A percentile compares a stretch with the other conserved stretches of the same genome.
These are phyloP conservation scores for Hydriomena furcata DNA, from an alignment of 2,888 invertebrate species.

Conservation along the genomic window DNA sequence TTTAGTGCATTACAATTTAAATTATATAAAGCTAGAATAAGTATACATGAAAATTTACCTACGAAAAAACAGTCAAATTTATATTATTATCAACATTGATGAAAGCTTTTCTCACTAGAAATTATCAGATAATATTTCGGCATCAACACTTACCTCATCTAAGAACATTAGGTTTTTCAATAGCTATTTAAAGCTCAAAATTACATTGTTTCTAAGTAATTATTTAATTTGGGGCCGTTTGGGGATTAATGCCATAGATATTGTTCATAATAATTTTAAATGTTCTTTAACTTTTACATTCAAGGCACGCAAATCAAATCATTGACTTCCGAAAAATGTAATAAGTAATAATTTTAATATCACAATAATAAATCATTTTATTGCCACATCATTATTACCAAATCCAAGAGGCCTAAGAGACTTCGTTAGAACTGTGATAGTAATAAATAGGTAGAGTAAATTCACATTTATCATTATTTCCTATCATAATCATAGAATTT, in stretches of 20 bases:
- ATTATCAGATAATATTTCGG: constrained; percentile 12
- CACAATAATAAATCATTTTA: constrained; percentile 17
- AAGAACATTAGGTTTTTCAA: constrained; percentile 29
- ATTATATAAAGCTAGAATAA: constrained; percentile 25
- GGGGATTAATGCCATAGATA: constrained; percentile 16
- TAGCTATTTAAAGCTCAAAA: constrained; percentile 38
- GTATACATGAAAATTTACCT: constrained; percentile 20
- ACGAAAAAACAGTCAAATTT: constrained; percentile 25
- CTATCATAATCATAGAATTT: constrained; percentile 8
- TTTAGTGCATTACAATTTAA: constrained; percentile 23
- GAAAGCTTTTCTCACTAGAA: constrained; percentile 21
- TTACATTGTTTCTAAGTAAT: constrained; percentile 34
- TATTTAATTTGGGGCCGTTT: constrained; percentile 26
- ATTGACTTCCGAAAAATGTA: constrained; percentile 11
- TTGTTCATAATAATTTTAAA: constrained; percentile 8
- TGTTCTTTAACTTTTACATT: not conserved
- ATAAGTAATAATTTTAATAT: constrained; percentile 13
- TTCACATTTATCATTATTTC: constrained; percentile 14
- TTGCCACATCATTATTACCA: constrained; percentile 17
- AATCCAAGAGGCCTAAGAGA: constrained; percentile 1
- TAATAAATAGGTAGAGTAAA: constrained; percentile 5
- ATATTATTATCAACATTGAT: constrained; percentile 23
- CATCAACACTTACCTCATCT: constrained; percentile 23
- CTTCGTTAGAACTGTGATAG: constrained; percentile 8
- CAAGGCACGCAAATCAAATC: constrained; percentile 30